Conservation (phyloP, 2,113 vertebrate genomes). For the Glaucidium brasilianum region DNA sequence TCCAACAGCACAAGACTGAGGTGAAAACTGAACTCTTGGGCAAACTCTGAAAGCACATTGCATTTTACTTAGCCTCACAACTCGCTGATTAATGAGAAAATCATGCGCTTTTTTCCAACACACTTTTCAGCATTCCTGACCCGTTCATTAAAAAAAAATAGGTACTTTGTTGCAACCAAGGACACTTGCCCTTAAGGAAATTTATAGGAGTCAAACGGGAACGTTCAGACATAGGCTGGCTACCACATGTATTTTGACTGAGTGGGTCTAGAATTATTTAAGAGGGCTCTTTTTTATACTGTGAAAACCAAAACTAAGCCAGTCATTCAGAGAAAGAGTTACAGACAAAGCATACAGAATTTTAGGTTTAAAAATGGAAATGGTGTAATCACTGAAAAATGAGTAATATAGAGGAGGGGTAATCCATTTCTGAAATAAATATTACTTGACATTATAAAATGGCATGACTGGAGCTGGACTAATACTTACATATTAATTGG, state of each 20-base stretch:
- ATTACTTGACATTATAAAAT: background rate
- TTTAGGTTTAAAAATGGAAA: background rate
- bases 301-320: background rate
- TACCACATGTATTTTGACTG: background rate
- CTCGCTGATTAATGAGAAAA: background rate
- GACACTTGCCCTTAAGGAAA: background rate
- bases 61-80: background rate
- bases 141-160: background rate
- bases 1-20: background rate
- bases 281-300: accelerated
- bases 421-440: background rate
- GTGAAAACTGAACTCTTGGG: background rate
- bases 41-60: background rate
- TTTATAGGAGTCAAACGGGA: background rate
- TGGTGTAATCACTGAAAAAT: background rate
- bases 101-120: background rate
- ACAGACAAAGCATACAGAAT: background rate
- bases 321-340: background rate
- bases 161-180: background rate
- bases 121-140: background rate
- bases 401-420: accelerated
- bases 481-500: background rate
- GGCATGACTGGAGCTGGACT: background rate
- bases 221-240: background rate
- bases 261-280: background rate